These are phyloP conservation scores for Dasyornis broadbenti DNA, from an alignment of 2,113 vertebrate genomes.

Conservation along the genomic window DNA sequence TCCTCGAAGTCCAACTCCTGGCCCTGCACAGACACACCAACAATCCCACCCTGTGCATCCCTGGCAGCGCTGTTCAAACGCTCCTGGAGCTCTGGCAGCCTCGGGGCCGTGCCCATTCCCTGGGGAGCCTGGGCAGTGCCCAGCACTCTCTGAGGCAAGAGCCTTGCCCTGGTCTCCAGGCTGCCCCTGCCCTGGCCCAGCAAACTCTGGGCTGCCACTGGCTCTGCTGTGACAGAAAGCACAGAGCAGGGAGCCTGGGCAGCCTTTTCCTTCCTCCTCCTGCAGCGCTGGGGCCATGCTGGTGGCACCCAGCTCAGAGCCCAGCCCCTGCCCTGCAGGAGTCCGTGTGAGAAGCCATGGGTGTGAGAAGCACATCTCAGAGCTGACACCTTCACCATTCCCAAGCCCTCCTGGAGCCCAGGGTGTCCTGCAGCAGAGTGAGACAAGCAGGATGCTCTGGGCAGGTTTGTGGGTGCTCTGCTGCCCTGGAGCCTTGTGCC, in stretches of 20 bases:
- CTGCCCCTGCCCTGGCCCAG: not conserved
- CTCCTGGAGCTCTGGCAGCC: not conserved
- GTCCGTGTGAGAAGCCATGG: fast-evolving
- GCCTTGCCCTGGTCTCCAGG: not conserved
- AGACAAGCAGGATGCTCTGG: not conserved
- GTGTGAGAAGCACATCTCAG: fast-evolving
- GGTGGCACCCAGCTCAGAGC: not conserved
- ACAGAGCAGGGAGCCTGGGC: not conserved
- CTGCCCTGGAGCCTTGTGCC: fast-evolving
- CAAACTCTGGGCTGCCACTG: slow-evolving; percentile 59
- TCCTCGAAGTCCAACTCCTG: not conserved
- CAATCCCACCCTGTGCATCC: not conserved
- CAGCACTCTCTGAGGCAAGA: not conserved
- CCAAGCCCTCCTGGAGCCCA: not conserved
- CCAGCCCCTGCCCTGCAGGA: not conserved
- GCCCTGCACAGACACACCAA: not conserved
- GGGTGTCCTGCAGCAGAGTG: not conserved
- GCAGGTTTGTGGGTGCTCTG: not conserved
- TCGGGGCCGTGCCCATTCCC: no score
- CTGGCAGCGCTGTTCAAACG: fast-evolving
- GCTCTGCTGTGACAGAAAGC: slow-evolving; percentile 59
- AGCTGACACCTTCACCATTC: fast-evolving
- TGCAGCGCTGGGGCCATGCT: fast-evolving
- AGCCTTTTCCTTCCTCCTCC: not conserved
- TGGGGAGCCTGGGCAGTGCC: no score